Evolutionary conservation across 2,888 invertebrate genomes (phyloP), one percentile per base, ranked within the genome.

Genomic region (Drosophila affinis): DNA sequence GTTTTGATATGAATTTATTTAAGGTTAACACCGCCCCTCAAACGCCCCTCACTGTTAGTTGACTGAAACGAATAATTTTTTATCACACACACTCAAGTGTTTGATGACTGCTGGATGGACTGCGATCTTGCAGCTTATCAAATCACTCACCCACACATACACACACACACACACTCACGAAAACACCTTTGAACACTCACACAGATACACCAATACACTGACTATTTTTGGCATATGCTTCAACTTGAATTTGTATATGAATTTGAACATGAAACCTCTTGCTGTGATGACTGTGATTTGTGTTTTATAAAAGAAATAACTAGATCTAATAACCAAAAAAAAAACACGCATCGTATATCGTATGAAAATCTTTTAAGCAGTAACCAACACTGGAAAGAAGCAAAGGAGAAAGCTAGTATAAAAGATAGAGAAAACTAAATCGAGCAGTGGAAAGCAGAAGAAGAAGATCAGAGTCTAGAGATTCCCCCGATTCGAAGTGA

Each of bases 201-300:
- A 56, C 49, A 57, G n/a, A 71, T 46, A 74, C 46, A 55, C 51
- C 55, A 32, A 56, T 53, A 73, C 54, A 68, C 56, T 62, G 10
- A 71, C 61, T 76, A 82, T 74, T 52, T 39, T 81, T 85, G 85
- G 85, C 85, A 87, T 80, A 71, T 75, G 63, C 76, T 67, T 72
- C 72, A 64, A 60, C 72, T 69, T 75, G 76, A 77, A 85, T 79
- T 68, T 71, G 65, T 61, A 61, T 76, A 62, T 78, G 62, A 65
- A 51, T 65, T 77, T 60, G 56, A 72, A 67, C 67, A 62, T 45
- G 52, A 81, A 72, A 47, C 64, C 69, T 49, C 70, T 76, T 67
- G 77, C 32, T 77, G 65, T 82, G 56, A 75, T 80, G 78, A 82
- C 56, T 72, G 62, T 70, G 64, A 68, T 71, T 83, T 75, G 70